Base-by-base conservation (phyloP, 2,888 invertebrate species). In the Bhutanitis thaidina region DNA sequence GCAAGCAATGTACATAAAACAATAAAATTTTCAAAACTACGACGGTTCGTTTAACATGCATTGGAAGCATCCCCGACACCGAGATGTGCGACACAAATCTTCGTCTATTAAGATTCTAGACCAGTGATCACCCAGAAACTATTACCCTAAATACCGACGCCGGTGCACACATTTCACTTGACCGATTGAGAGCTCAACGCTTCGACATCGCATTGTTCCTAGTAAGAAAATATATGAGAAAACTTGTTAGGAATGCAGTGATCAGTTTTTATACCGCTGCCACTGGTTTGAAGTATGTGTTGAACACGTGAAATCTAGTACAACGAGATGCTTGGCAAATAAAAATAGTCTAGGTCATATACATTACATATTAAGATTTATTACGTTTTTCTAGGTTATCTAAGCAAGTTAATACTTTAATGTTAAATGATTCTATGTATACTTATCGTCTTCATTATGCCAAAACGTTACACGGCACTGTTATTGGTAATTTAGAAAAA, bases 81-180 rank as follows among this genome's bases (percentile, higher is more conserved):
- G n/a, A n/a, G n/a, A 15, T 15, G 12, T 15, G 9, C 37, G 40
- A 13, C 34, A 35, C 39, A 12, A 39, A 16, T 46, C 16, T 13
- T 9, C 12, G 7, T 14, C 13, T 34, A 34, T 51, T 45, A 35
- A 45, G 27, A 51, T 51, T 45, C 50, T 35, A 45, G 50, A 35
- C 12, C 30, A 29, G 36, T 16, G 8, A 40, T 36, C 40, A 35
- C 44, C 45, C 40, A 51, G 50, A 51, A 35, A 50, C 38, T 7
- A 40, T 30, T 34, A 15, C 13, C 38, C 34, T 40, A 20, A 20
- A 35, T 0, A 12, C 13, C 25, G 46, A 7, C 27, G 9, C 3
- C 5, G n/a, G 29, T 29, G 4, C 34, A 12, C 4, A 14, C 12
- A 14, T 15, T 37, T 45, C 39, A 36, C 44, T 39, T 51, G 50